phyloP scores from a whole-genome alignment of 2,113 vertebrate species.

The Mohoua ochrocephala region DNA sequence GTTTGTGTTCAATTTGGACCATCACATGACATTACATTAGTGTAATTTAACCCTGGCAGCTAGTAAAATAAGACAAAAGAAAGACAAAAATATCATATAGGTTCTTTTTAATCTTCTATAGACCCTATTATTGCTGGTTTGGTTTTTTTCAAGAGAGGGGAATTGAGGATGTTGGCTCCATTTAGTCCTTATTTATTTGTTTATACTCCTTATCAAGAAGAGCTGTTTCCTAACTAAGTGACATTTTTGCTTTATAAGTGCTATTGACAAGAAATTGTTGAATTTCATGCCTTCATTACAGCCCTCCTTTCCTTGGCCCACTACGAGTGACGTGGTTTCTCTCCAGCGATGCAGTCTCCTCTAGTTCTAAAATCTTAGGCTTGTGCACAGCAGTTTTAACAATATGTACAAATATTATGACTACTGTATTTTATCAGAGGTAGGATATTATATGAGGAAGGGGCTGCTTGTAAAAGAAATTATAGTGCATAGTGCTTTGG shows the following conservation, averaged over 20 bases:
- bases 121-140: neutral
- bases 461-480: constrained; percentile 66
- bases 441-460: constrained; percentile 34
- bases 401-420: constrained; percentile 57
- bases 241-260: neutral
- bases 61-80: neutral
- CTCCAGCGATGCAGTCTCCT: constrained; percentile 13
- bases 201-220: neutral
- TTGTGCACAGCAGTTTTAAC: constrained; percentile 53
- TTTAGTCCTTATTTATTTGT: neutral
- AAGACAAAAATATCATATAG: neutral
- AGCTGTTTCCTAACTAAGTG: neutral
- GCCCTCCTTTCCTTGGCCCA: neutral
- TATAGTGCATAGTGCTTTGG: constrained; percentile 39
- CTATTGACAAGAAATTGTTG: neutral
- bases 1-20: neutral
- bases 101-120: neutral
- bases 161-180: neutral
- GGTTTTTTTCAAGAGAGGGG: neutral
- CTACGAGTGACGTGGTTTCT: constrained; percentile 22
- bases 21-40: neutral
- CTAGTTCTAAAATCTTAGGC: constrained; percentile 43
- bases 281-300: neutral
- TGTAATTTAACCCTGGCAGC: neutral
- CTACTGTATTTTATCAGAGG: constrained; percentile 66